phyloP scores from a whole-genome alignment of 2,888 invertebrate genomes.

The Aphidoletes aphidimyza region DNA sequence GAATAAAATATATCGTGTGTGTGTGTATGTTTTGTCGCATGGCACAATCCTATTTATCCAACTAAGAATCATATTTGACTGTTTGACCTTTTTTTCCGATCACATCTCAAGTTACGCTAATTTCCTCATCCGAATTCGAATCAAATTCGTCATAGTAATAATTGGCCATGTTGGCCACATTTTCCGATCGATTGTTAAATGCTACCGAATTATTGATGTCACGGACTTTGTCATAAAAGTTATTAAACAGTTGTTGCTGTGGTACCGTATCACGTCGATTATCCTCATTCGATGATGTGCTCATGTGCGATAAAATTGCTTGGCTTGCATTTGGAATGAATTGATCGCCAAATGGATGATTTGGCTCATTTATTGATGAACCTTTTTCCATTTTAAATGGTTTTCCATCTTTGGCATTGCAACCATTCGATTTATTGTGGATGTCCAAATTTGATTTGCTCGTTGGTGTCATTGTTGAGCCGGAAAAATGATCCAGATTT shows the following conservation, averaged over 20 bases:
- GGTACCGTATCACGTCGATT: constrained; percentile 2
- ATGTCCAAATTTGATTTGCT: constrained; percentile 27
- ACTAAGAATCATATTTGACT: neutral
- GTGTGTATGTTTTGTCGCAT: too few relatives aligned
- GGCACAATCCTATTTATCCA: neutral
- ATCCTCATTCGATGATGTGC: constrained; percentile 23
- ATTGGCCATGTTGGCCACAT: constrained; percentile 59
- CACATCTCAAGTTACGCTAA: constrained; percentile 82
- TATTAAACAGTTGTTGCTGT: constrained; percentile 58
- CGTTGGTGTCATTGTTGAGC: constrained; percentile 46
- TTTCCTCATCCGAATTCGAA: constrained; percentile 79
- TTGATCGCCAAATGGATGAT: neutral
- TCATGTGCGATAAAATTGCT: neutral
- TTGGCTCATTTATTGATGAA: neutral
- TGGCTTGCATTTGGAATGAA: neutral
- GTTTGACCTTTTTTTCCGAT: neutral
- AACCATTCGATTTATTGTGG: neutral
- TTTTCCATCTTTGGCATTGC: constrained; percentile 36
- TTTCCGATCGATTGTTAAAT: constrained; percentile 29
- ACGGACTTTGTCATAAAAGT: constrained; percentile 59
- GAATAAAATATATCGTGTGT: too few relatives aligned
- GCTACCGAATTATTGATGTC: constrained; percentile 52
- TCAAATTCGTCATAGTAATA: constrained; percentile 66
- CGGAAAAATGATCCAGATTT: constrained; percentile 53
- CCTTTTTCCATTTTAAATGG: constrained; percentile 26